A percentile compares a stretch with the other conserved stretches of the same genome.
These are phyloP conservation scores for Potamilus streckersoni DNA, from an alignment of 1,140 invertebrate genomes.

Conservation along the genomic window DNA sequence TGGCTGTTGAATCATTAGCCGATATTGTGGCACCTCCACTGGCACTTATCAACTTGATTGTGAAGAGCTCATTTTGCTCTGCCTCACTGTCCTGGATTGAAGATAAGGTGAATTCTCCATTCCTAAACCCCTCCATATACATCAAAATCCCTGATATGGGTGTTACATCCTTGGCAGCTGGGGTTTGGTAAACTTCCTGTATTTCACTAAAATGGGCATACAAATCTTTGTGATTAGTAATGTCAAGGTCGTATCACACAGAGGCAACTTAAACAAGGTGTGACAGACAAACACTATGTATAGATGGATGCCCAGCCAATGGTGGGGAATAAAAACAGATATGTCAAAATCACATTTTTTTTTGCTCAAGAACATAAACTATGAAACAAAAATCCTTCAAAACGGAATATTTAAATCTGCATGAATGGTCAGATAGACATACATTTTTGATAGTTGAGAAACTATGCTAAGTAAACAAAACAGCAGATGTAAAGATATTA, in stretches of 20 bases:
- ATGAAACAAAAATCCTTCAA: too few relatives aligned
- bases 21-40: conserved; percentile 57
- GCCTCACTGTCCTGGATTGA: conserved; percentile 57
- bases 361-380: too few relatives aligned
- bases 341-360: too few relatives aligned
- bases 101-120: conserved; percentile 37
- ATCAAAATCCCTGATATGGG: conserved; percentile 58
- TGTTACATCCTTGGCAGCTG: conserved; percentile 49
- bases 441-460: too few relatives aligned
- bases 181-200: conserved; percentile 42
- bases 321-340: too few relatives aligned
- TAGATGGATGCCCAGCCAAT: too few relatives aligned
- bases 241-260: background rate
- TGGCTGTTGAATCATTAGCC: conserved; percentile 40
- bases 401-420: too few relatives aligned
- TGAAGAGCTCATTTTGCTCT: conserved; percentile 62
- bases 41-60: conserved; percentile 50
- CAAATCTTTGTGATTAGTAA: background rate
- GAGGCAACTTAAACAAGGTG: background rate
- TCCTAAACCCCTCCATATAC: conserved; percentile 33
- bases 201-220: conserved; percentile 51
- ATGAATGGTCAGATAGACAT: too few relatives aligned
- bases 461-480: too few relatives aligned
- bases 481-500: too few relatives aligned
- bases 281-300: too few relatives aligned